phyloP scores from a whole-genome alignment of 1,140 invertebrate genomes.

The Dysdera silvatica region DNA sequence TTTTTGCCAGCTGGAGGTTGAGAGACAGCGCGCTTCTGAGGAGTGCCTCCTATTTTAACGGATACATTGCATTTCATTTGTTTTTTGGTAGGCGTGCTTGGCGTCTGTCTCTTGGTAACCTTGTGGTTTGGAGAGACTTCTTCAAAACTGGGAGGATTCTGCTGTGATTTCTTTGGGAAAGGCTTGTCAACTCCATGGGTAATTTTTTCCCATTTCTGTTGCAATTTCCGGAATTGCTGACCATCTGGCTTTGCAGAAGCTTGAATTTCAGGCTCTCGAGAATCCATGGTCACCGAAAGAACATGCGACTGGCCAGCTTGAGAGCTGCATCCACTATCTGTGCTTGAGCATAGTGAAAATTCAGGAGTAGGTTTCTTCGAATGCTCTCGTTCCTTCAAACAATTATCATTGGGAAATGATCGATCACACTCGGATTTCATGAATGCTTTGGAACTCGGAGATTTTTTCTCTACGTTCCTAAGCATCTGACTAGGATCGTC shows the following conservation, averaged over 20 bases:
- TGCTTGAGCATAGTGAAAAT: conserved; percentile 23
- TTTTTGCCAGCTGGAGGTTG: not conserved
- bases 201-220: conserved; percentile 29
- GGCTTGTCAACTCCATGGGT: conserved; percentile 22
- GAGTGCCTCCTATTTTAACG: not conserved
- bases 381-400: not conserved
- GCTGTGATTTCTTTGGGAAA: not conserved
- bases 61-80: not conserved
- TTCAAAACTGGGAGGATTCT: no score
- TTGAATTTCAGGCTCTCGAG: no score
- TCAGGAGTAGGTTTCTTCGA: not conserved
- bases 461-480: conserved; percentile 18
- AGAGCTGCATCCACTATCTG: conserved; percentile 26
- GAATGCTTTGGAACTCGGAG: not conserved
- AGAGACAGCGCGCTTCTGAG: not conserved
- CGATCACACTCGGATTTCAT: not conserved
- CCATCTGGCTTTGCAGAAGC: conserved; percentile 2
- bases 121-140: not conserved
- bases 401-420: conserved; percentile 3
- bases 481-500: conserved; percentile 15
- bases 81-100: not conserved
- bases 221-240: conserved; percentile 24
- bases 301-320: conserved; percentile 6
- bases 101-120: no score
- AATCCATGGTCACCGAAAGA: conserved; percentile 8